Percentiles rank a stretch among this genome's conserved stretches.
Evolutionary conservation across 2,888 invertebrate genomes (phyloP).

Genomic region (Machimus atricapillus): DNA sequence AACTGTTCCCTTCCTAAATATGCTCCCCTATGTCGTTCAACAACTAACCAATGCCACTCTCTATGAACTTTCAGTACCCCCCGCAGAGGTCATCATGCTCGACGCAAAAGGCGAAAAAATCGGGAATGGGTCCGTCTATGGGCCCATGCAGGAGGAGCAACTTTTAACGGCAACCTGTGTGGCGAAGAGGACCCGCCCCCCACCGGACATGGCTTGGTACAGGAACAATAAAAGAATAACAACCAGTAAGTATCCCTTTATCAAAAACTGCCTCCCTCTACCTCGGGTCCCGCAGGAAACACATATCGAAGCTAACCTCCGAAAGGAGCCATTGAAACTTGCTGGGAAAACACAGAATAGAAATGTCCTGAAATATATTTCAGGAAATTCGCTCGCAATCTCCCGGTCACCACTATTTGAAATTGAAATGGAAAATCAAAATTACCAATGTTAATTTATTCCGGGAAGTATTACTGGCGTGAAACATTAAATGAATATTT

Average conservation of each 20-base stretch:
- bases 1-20: constrained; percentile 13
- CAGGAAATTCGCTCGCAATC: neutral
- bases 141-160: constrained; percentile 61
- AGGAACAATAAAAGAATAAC: constrained; percentile 74
- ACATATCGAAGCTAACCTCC: neutral
- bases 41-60: neutral
- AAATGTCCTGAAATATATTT: neutral
- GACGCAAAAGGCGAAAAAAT: constrained; percentile 71
- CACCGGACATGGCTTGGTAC: constrained; percentile 85
- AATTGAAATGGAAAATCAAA: neutral
- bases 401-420: neutral
- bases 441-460: neutral
- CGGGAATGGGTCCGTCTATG: constrained; percentile 64
- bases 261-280: neutral
- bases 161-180: constrained; percentile 58
- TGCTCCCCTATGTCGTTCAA: neutral
- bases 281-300: neutral
- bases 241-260: constrained; percentile 58
- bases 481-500: neutral
- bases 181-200: constrained; percentile 83
- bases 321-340: neutral
- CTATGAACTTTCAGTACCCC: constrained; percentile 72
- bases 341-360: neutral
- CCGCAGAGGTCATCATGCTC: constrained; percentile 76
- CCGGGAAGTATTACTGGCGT: neutral